Evolutionary conservation across 2,888 invertebrate species (phyloP).

Genomic region (Drepanosiphum platanoidis): DNA sequence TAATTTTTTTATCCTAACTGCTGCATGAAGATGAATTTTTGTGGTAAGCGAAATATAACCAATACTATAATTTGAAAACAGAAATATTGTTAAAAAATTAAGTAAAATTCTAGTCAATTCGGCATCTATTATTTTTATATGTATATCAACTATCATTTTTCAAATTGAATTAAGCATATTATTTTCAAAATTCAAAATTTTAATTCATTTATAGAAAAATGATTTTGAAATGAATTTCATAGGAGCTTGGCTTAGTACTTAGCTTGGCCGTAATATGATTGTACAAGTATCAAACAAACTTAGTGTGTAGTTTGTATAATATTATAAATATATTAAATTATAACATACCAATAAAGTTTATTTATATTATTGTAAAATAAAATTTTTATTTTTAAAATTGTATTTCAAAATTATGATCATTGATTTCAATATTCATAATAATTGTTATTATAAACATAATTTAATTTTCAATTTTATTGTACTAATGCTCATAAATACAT

Average conservation of each 20-base stretch:
- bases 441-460: not conserved
- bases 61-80: constrained; percentile 22
- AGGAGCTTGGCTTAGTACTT: constrained; percentile 42
- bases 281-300: not conserved
- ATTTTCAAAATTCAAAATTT: not conserved
- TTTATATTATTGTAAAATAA: constrained; percentile 9
- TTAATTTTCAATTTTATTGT: constrained; percentile 38
- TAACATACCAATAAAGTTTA: constrained; percentile 8
- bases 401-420: not conserved
- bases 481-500: constrained; percentile 50
- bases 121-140: constrained; percentile 4
- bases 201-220: not conserved
- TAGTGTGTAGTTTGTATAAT: not conserved
- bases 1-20: constrained; percentile 53
- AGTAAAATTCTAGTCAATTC: constrained; percentile 23
- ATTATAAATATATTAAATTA: not conserved
- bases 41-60: constrained; percentile 54
- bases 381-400: constrained; percentile 16
- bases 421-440: constrained; percentile 1
- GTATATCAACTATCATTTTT: not conserved
- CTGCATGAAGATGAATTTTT: constrained; percentile 60
- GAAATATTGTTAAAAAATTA: constrained; percentile 14
- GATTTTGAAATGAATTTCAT: not conserved
- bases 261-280: constrained; percentile 18
- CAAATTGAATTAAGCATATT: not conserved